A percentile compares a stretch with the other conserved stretches of the same genome.
These are phyloP conservation scores for Carpatolechia fugitivella DNA, from an alignment of 2,888 invertebrate species.

Conservation along the genomic window DNA sequence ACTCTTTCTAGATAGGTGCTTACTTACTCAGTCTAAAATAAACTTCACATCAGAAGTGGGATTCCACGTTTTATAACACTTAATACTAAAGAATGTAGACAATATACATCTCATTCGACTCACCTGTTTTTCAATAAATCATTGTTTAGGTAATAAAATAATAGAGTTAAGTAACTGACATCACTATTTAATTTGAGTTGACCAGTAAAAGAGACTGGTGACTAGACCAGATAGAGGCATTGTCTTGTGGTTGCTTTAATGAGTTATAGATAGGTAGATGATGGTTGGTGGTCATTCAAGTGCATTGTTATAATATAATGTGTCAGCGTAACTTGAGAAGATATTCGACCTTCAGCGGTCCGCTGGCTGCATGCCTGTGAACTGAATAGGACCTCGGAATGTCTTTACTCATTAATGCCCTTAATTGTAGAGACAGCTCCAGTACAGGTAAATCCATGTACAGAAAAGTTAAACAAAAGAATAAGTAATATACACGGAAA, in stretches of 20 bases:
- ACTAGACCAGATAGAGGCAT: background rate
- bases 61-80: too few relatives aligned
- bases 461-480: background rate
- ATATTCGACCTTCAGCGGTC: constrained; percentile 50
- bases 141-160: too few relatives aligned
- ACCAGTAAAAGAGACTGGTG: too few relatives aligned
- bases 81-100: too few relatives aligned
- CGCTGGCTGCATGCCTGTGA: constrained; percentile 48
- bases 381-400: constrained; percentile 47
- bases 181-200: too few relatives aligned
- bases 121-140: too few relatives aligned
- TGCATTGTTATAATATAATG: constrained; percentile 14
- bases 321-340: constrained; percentile 43
- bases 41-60: constrained; percentile 1
- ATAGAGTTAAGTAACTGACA: too few relatives aligned
- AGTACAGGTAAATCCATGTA: background rate
- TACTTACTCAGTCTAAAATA: too few relatives aligned
- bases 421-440: constrained; percentile 34
- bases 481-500: background rate
- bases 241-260: constrained; percentile 4
- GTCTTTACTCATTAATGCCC: constrained; percentile 39
- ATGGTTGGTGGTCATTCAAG: constrained; percentile 13
- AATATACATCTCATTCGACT: too few relatives aligned
- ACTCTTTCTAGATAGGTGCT: background rate
- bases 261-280: constrained; percentile 5